Percentiles rank a stretch among this genome's conserved stretches.
Conservation (phyloP, 2,797 vertebrate genomes). For the Sebastes taczanowskii region DNA sequence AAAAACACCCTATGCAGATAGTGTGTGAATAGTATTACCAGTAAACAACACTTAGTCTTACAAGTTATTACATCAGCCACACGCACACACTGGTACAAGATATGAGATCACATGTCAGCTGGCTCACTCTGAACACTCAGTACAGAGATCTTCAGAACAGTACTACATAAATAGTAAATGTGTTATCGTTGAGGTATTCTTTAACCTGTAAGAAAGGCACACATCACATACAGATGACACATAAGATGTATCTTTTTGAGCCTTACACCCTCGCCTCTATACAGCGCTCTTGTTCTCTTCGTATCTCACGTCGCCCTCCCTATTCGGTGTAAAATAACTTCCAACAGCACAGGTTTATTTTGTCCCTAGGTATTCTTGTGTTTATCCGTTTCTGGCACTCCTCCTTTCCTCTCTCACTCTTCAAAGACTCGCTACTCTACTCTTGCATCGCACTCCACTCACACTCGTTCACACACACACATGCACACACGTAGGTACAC, state of each 20-base stretch:
- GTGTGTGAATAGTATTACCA: constrained; percentile 41
- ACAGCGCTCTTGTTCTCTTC: background rate
- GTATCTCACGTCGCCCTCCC: constrained; percentile 2
- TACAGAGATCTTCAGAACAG: constrained; percentile 5
- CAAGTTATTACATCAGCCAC: constrained; percentile 71
- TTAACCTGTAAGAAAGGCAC: background rate
- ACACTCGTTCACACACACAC: constrained; percentile 8
- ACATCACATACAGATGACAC: background rate
- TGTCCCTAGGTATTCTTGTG: constrained; percentile 45
- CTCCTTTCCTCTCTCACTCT: constrained; percentile 36
- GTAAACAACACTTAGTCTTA: constrained; percentile 64
- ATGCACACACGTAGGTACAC: constrained; percentile 18
- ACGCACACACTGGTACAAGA: constrained; percentile 27
- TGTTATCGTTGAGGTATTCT: background rate
- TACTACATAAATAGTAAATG: background rate
- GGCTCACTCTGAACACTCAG: constrained; percentile 28
- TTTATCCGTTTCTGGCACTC: constrained; percentile 52
- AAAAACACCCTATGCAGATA: constrained; percentile 36
- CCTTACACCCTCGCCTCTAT: background rate
- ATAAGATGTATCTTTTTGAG: constrained; percentile 12
- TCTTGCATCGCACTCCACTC: constrained; percentile 9
- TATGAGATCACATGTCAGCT: constrained; percentile 35
- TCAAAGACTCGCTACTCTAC: constrained; percentile 51
- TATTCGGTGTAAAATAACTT: constrained; percentile 27
- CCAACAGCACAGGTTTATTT: constrained; percentile 46